phyloP scores from a whole-genome alignment of 2,113 vertebrate species.

The Carollia perspicillata region DNA sequence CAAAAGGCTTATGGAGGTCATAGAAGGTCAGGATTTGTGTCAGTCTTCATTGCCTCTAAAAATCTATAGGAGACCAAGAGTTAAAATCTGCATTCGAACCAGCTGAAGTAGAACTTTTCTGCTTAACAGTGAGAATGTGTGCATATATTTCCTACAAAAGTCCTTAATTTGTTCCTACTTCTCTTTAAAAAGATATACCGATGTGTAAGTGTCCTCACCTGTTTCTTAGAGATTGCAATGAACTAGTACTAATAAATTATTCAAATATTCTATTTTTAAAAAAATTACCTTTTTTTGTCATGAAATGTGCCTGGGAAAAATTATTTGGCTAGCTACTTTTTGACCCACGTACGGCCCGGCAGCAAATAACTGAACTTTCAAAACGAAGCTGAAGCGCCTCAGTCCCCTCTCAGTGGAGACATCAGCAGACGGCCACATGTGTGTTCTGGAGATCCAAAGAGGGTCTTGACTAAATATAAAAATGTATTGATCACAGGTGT shows the following conservation, averaged over 20 bases:
- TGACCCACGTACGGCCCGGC: not conserved
- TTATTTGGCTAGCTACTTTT: not conserved
- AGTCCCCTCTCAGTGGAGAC: not conserved
- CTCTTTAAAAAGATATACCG: not conserved
- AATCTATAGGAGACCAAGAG: not conserved
- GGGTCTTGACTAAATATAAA: not conserved
- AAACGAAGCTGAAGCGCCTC: not conserved
- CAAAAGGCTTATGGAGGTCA: not conserved
- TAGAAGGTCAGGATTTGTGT: not conserved
- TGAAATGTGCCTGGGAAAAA: not conserved
- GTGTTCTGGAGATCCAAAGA: not conserved
- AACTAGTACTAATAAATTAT: not conserved
- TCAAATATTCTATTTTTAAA: not conserved
- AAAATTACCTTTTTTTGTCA: constrained; percentile 15
- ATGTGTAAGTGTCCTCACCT: not conserved
- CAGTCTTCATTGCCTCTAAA: not conserved
- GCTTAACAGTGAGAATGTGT: not conserved
- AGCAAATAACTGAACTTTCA: not conserved
- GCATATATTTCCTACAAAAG: not conserved
- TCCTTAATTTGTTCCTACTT: not conserved
- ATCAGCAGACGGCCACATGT: not conserved
- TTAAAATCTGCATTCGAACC: not conserved
- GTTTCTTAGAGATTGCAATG: not conserved
- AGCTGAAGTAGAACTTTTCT: not conserved
- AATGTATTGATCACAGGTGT: not conserved